A percentile compares a stretch with the other conserved stretches of the same genome.
phyloP scores from a whole-genome alignment of 2,888 invertebrate species.

The Machimus rusticus region DNA sequence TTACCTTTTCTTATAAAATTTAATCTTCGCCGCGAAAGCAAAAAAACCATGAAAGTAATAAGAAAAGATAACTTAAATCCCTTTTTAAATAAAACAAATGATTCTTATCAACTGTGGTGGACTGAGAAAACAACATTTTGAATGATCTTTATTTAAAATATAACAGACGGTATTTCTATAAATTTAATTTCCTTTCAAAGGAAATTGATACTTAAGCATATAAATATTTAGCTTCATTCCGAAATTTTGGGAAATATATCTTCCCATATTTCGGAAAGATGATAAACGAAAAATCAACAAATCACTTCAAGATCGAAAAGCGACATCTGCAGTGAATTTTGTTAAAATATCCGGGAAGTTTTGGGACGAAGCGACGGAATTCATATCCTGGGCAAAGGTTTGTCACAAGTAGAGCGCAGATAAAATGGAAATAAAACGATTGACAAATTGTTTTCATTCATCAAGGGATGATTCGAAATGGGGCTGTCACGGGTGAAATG shows the following conservation, averaged over 20 bases:
- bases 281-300: constrained; percentile 25
- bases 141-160: no score
- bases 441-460: constrained; percentile 47
- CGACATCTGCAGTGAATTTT: constrained; percentile 27
- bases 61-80: no score
- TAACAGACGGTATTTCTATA: no score
- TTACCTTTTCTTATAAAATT: no score
- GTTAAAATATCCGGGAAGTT: constrained; percentile 30
- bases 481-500: constrained; percentile 44
- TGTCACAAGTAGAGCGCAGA: constrained; percentile 39
- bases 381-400: constrained; percentile 42
- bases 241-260: background rate
- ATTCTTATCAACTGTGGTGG: no score
- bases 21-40: no score
- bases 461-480: constrained; percentile 46
- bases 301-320: constrained; percentile 30
- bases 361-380: constrained; percentile 16
- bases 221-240: background rate
- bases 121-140: no score
- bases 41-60: no score
- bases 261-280: background rate
- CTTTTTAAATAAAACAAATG: no score
- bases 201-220: background rate
- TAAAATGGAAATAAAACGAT: constrained; percentile 46
- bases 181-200: background rate